These are phyloP conservation scores for Embiotoca jacksoni DNA, from an alignment of 2,113 vertebrate genomes.

Conservation along the genomic window DNA sequence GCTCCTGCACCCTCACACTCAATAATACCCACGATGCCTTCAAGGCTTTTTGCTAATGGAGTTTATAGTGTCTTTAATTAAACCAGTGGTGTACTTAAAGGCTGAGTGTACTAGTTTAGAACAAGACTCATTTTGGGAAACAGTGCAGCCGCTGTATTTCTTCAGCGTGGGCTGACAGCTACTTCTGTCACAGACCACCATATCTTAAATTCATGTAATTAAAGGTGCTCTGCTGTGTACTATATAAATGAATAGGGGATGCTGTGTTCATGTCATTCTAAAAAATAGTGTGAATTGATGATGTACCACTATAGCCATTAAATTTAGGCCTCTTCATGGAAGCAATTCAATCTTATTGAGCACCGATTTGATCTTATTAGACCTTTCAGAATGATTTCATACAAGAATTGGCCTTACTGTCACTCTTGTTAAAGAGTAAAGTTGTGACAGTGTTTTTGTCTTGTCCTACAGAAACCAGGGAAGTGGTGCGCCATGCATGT, in stretches of 20 bases:
- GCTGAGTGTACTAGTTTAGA: not conserved
- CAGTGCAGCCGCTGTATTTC: not conserved
- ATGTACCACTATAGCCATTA: too few relatives aligned
- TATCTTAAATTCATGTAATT: too few relatives aligned
- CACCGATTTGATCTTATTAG: too few relatives aligned
- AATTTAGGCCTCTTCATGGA: too few relatives aligned
- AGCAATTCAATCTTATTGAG: too few relatives aligned
- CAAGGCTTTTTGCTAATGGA: conserved; percentile 48
- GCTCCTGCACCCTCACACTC: conserved; percentile 41
- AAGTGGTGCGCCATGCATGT: conserved; percentile 99
- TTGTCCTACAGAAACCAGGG: conserved; percentile 91
- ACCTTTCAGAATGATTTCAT: too few relatives aligned
- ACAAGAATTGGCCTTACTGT: too few relatives aligned
- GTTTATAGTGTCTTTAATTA: conserved; percentile 57
- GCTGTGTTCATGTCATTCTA: too few relatives aligned
- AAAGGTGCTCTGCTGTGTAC: too few relatives aligned
- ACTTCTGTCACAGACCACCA: not conserved
- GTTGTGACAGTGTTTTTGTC: conserved; percentile 15
- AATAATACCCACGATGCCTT: conserved; percentile 30
- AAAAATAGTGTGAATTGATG: too few relatives aligned
- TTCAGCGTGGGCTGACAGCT: not conserved
- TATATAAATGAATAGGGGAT: too few relatives aligned
- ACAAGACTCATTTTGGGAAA: conserved; percentile 7
- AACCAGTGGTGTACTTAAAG: conserved; percentile 35
- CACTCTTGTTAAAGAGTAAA: not conserved